A percentile compares a stretch with the other conserved stretches of the same genome.
phyloP scores from a whole-genome alignment of 1,140 invertebrate species.

The Frieseomelitta varia region DNA sequence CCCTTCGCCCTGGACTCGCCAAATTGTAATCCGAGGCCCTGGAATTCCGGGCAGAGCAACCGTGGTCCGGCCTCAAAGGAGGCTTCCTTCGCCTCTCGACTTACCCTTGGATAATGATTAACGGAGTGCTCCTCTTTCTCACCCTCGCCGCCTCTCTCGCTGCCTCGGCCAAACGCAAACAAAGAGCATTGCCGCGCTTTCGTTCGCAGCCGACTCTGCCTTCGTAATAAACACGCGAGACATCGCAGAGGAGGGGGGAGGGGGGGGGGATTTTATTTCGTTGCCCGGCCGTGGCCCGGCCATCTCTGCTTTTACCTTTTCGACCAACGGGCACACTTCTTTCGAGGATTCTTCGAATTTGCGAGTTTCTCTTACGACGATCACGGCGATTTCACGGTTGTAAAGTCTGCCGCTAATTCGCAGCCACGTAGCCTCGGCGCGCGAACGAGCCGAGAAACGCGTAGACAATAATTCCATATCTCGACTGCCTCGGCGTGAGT shows the following conservation, averaged over 20 bases:
- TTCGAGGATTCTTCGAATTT: no score
- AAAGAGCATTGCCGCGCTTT: constrained; percentile 50
- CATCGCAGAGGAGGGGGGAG: no score
- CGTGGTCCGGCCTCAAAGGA: constrained; percentile 77
- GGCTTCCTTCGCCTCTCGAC: constrained; percentile 71
- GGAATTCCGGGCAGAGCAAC: constrained; percentile 73
- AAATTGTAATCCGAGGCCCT: constrained; percentile 80
- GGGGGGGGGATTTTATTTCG: constrained; percentile 37
- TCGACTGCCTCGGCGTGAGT: constrained; percentile 55
- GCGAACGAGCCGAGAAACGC: constrained; percentile 66
- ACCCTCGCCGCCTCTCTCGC: constrained; percentile 34
- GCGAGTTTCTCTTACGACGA: no score
- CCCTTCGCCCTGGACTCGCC: constrained; percentile 75
- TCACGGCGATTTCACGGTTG: no score
- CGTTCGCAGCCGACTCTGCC: constrained; percentile 20
- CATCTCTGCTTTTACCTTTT: not conserved
- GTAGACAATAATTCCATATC: constrained; percentile 76
- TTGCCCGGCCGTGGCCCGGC: no score
- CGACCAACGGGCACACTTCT: no score
- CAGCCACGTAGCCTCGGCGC: constrained; percentile 5
- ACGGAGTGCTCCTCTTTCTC: constrained; percentile 70
- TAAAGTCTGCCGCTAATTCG: constrained; percentile 50
- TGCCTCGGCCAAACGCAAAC: constrained; percentile 48
- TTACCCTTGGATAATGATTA: constrained; percentile 71
- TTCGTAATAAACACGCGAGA: constrained; percentile 9